These are phyloP conservation scores for Mnemiopsis leidyi DNA, from an alignment of 37 sponge, comb jelly and placozoan species.

Conservation along the genomic window DNA sequence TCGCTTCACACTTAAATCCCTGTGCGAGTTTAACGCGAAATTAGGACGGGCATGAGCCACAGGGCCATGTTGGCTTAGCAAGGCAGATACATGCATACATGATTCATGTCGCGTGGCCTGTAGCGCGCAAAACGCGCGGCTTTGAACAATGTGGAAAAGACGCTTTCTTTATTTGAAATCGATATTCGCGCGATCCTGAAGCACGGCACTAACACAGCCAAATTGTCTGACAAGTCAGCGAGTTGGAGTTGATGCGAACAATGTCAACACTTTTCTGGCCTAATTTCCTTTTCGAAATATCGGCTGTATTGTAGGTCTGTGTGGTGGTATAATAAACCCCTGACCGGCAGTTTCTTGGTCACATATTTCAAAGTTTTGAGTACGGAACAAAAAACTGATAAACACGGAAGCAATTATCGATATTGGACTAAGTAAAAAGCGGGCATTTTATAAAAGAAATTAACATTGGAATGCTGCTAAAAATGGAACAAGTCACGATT, in stretches of 20 bases:
- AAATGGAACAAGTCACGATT: neutral
- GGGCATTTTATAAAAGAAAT: neutral
- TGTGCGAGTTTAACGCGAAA: no score
- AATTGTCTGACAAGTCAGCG: neutral
- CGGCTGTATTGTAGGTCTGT: neutral
- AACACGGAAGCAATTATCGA: neutral
- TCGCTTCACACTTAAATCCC: no score
- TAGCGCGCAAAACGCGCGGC: no score
- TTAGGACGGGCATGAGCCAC: no score
- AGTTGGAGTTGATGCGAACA: neutral
- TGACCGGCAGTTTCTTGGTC: no score
- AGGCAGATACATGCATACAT: no score
- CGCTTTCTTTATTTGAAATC: neutral
- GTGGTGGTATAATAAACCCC: neutral
- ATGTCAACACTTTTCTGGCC: neutral
- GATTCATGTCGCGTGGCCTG: no score
- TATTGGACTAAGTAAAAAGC: neutral
- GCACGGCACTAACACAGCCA: neutral
- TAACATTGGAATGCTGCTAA: neutral
- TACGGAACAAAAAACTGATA: neutral
- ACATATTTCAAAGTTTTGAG: neutral
- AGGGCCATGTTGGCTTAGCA: no score
- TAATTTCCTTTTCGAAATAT: neutral
- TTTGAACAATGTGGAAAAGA: neutral
- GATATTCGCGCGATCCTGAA: neutral